Conservation (phyloP, 1,140 invertebrate species). For the Parasteatoda tepidariorum region DNA sequence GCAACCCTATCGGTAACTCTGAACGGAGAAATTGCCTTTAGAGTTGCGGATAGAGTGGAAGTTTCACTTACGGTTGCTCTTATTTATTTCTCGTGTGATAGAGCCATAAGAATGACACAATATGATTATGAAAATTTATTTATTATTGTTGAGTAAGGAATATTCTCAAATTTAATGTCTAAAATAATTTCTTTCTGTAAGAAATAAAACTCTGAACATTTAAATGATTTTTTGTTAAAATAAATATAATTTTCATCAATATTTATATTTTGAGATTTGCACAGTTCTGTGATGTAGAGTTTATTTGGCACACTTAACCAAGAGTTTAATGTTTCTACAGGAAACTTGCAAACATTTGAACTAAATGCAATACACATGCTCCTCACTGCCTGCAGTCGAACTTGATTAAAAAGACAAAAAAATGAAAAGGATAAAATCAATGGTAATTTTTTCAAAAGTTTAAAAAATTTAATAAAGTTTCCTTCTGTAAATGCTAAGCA, state of each 20-base stretch:
- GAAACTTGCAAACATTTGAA: constrained; percentile 24
- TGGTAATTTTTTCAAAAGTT: constrained; percentile 30
- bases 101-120: too few relatives aligned
- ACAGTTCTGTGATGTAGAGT: background rate
- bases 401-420: constrained; percentile 1
- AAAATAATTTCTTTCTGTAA: constrained; percentile 26
- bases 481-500: background rate
- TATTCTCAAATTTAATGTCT: background rate
- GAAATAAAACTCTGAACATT: background rate
- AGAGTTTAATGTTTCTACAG: background rate
- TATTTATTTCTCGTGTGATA: too few relatives aligned
- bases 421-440: constrained; percentile 20
- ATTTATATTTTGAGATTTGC: constrained; percentile 26
- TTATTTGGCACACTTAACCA: constrained; percentile 14
- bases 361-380: constrained; percentile 15
- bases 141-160: constrained; percentile 16
- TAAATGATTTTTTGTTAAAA: constrained; percentile 45
- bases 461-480: constrained; percentile 39
- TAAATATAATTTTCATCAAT: background rate
- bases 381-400: constrained; percentile 7
- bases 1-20: too few relatives aligned
- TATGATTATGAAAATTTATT: too few relatives aligned
- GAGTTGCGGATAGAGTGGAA: too few relatives aligned
- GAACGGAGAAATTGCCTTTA: too few relatives aligned
- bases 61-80: too few relatives aligned